phyloP scores from a whole-genome alignment of 2,113 vertebrate genomes.

The human (Homo sapiens) region GRCh38 chr2:237220001-237220500 shows the following conservation, averaged over 20 bases:
- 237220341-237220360: rapidly evolving
- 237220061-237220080: not conserved
- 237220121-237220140: not conserved
- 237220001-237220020: not conserved
- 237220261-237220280: not conserved
- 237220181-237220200: not conserved
- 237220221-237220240: not conserved
- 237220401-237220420: not conserved
- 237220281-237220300: too few species aligned
- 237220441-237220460: not conserved
- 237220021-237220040: not conserved
- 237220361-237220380: not conserved
- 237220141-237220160: not conserved
- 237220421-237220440: not conserved
- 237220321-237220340: rapidly evolving
- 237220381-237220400: not conserved
- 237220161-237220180: not conserved
- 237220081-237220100: not conserved
- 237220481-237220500: slow-evolving; percentile 9
- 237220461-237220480: not conserved
- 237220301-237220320: too few species aligned
- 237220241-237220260: too few species aligned
- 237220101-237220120: not conserved
- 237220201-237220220: rapidly evolving
- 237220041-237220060: not conserved